Evolutionary conservation across 1,140 invertebrate species (phyloP).

Genomic region (Oncopodura yosiiana): DNA sequence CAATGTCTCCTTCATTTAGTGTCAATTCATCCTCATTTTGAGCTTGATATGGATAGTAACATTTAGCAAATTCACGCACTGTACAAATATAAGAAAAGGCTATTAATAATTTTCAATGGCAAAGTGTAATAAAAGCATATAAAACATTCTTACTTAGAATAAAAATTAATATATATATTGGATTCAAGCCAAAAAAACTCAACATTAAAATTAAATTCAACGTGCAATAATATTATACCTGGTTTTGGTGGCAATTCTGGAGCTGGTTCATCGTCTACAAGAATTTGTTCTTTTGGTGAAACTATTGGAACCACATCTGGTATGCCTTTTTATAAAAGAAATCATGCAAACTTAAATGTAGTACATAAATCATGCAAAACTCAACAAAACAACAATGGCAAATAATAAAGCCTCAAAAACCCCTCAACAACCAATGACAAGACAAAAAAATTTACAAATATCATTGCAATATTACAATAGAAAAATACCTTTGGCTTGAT

Average conservation of each 20-base stretch:
- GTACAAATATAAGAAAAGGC: conserved; percentile 20
- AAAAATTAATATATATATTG: background rate
- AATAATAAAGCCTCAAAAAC: background rate
- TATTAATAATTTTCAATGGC: background rate
- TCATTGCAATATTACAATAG: too few species aligned
- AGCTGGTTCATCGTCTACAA: conserved; percentile 34
- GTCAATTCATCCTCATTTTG: conserved; percentile 89
- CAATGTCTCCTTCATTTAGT: conserved; percentile 77
- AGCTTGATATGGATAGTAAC: conserved; percentile 79
- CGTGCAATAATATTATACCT: conserved; percentile 35
- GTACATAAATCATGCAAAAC: background rate
- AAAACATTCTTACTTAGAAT: background rate
- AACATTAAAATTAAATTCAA: background rate
- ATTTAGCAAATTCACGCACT: conserved; percentile 66
- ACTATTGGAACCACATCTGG: conserved; percentile 29
- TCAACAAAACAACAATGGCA: background rate
- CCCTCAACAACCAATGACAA: too few species aligned
- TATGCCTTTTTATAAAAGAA: conserved; percentile 3
- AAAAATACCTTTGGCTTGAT: conserved; percentile 14
- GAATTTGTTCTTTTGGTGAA: conserved; percentile 9
- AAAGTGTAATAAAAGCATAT: background rate
- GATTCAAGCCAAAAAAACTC: background rate
- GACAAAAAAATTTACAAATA: too few species aligned
- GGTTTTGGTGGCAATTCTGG: conserved; percentile 46
- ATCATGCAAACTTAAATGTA: background rate